A percentile compares a stretch with the other conserved stretches of the same genome.
phyloP scores from a whole-genome alignment of 2,113 vertebrate genomes.

The Merops nubicus region DNA sequence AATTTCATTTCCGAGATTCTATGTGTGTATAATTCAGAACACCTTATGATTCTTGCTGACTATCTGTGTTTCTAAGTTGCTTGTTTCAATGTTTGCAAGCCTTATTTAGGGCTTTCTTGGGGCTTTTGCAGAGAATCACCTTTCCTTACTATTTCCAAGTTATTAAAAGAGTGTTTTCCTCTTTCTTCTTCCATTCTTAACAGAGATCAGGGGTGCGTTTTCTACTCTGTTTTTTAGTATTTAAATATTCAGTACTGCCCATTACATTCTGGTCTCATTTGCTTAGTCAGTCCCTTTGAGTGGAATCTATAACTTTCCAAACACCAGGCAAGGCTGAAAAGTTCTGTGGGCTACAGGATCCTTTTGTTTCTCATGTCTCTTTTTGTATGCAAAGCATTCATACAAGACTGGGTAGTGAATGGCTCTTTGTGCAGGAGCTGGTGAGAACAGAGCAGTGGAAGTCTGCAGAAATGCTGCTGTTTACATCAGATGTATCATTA shows the following conservation, averaged over 20 bases:
- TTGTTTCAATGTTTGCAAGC: not conserved
- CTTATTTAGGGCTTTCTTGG: not conserved
- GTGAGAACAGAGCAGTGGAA: constrained; percentile 37
- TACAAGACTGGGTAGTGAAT: constrained; percentile 32
- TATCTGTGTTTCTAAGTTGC: not conserved
- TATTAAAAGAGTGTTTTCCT: not conserved
- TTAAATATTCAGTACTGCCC: not conserved
- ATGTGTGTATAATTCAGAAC: not conserved
- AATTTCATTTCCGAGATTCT: not conserved
- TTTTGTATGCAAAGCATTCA: constrained; percentile 62
- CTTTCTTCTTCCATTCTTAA: not conserved
- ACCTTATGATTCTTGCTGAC: not conserved
- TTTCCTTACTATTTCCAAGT: not conserved
- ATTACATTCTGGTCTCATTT: constrained; percentile 22
- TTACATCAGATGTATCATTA: constrained; percentile 19
- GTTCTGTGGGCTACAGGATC: constrained; percentile 17
- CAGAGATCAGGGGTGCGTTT: not conserved
- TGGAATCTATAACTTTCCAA: constrained; percentile 2
- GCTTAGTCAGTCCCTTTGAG: constrained; percentile 20
- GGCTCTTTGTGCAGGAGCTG: constrained; percentile 36
- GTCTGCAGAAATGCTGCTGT: constrained; percentile 9
- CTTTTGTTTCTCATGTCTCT: constrained; percentile 52
- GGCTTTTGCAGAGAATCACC: not conserved
- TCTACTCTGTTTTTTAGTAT: not conserved
- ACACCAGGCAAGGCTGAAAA: not conserved